Percentiles rank a stretch among this genome's conserved stretches.
Conservation (phyloP, 1,140 invertebrate species). For the Helicoverpa armigera region DNA sequence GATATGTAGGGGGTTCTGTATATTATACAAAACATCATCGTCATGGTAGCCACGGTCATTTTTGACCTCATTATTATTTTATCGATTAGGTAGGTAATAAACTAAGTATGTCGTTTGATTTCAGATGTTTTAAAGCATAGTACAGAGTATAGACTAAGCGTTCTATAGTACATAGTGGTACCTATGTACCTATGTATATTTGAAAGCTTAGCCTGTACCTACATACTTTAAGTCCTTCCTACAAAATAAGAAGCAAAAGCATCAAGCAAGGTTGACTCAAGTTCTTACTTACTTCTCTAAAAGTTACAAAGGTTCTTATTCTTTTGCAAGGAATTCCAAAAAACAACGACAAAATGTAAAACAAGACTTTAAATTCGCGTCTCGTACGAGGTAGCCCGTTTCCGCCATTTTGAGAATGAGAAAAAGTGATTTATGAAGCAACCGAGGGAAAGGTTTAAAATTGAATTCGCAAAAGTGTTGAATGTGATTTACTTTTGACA, state of each 20-base stretch:
- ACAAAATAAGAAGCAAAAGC: too few relatives aligned
- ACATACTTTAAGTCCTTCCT: too few relatives aligned
- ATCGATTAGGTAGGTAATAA: too few relatives aligned
- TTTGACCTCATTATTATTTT: too few relatives aligned
- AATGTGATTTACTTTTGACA: neutral
- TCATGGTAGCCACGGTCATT: too few relatives aligned
- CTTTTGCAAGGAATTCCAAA: neutral
- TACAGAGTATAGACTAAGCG: too few relatives aligned
- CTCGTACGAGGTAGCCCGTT: conserved; percentile 27
- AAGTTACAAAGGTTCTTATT: neutral
- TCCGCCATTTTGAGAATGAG: conserved; percentile 34
- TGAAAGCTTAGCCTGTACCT: too few relatives aligned
- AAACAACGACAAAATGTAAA: conserved; percentile 28
- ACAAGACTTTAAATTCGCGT: conserved; percentile 42
- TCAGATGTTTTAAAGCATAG: too few relatives aligned
- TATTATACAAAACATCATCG: neutral
- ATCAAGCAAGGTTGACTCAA: too few relatives aligned
- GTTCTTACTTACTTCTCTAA: too few relatives aligned
- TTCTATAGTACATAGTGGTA: too few relatives aligned
- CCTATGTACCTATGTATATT: too few relatives aligned
- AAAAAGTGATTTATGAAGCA: conserved; percentile 38
- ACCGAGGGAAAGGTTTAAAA: conserved; percentile 4
- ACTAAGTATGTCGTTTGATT: neutral
- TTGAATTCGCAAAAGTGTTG: conserved; percentile 18
- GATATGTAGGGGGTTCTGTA: neutral